These are phyloP conservation scores for Tadarida brasiliensis DNA, from an alignment of 2,797 vertebrate genomes.

Conservation along the genomic window DNA sequence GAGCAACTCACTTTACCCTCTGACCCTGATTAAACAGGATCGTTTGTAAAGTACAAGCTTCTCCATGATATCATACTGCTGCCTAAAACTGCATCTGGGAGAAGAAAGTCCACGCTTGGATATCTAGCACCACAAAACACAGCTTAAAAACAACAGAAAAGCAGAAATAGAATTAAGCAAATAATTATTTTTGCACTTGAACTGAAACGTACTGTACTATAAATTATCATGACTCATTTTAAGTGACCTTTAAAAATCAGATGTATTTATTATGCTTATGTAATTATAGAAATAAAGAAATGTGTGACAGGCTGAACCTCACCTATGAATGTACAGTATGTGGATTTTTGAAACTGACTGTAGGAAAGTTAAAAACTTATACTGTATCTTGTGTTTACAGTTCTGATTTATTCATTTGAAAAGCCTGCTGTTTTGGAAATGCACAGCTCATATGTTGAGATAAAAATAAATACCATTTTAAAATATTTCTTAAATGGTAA, in stretches of 20 bases:
- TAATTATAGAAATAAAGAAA: constrained; percentile 75
- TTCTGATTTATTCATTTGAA: constrained; percentile 83
- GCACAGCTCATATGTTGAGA: constrained; percentile 84
- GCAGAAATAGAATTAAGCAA: constrained; percentile 80
- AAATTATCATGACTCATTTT: constrained; percentile 88
- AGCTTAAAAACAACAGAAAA: constrained; percentile 66
- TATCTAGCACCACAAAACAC: constrained; percentile 81
- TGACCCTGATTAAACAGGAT: neutral
- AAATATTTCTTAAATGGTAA: constrained; percentile 73
- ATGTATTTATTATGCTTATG: constrained; percentile 89
- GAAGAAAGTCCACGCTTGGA: constrained; percentile 39
- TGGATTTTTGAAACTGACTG: constrained; percentile 73
- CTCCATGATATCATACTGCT: neutral
- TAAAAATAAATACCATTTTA: constrained; percentile 79
- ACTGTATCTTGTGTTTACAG: constrained; percentile 86
- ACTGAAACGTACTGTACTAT: constrained; percentile 89
- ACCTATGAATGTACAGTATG: constrained; percentile 84
- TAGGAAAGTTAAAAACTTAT: constrained; percentile 79
- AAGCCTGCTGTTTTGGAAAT: constrained; percentile 87
- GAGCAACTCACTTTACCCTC: neutral
- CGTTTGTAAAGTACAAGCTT: constrained; percentile 18
- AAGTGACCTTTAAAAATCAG: constrained; percentile 91
- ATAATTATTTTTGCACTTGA: constrained; percentile 90
- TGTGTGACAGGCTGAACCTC: constrained; percentile 78
- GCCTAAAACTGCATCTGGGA: constrained; percentile 56